phyloP scores from a whole-genome alignment of 2,113 vertebrate genomes.

The Piaya cayana region DNA sequence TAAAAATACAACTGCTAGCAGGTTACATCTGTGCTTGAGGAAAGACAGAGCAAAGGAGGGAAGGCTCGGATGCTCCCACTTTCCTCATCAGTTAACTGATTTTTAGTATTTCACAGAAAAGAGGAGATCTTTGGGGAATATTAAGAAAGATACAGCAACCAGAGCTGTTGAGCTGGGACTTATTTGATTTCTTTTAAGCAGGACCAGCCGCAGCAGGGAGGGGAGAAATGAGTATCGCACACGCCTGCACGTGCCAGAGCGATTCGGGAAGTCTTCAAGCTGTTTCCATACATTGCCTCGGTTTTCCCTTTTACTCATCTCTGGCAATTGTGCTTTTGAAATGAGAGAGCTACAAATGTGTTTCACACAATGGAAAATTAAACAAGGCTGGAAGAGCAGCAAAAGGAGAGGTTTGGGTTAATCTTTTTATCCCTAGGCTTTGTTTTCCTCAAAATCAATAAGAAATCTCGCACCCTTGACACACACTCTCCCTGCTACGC shows the following conservation, averaged over 20 bases:
- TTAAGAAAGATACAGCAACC: not conserved
- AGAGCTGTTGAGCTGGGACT: not conserved
- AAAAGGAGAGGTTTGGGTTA: not conserved
- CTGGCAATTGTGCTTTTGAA: not conserved
- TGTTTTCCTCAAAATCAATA: not conserved
- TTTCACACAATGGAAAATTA: not conserved
- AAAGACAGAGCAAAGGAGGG: not conserved
- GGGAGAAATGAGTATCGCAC: not conserved
- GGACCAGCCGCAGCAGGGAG: not conserved
- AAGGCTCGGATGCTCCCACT: not conserved
- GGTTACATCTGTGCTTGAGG: not conserved
- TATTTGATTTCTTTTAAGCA: not conserved
- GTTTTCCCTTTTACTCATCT: rapidly evolving
- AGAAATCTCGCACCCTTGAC: not conserved
- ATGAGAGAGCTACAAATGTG: not conserved
- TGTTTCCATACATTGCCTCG: not conserved
- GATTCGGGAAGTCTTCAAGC: not conserved
- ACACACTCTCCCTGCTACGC: rapidly evolving
- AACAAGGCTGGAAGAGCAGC: not conserved
- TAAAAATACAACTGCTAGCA: constrained; percentile 9
- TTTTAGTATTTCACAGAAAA: not conserved
- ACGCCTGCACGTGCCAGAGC: not conserved
- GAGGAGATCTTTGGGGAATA: not conserved
- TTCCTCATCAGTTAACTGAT: not conserved
- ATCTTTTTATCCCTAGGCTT: not conserved